These are phyloP conservation scores for Dascillus cervinus DNA, from an alignment of 2,888 invertebrate species.

Conservation along the genomic window DNA sequence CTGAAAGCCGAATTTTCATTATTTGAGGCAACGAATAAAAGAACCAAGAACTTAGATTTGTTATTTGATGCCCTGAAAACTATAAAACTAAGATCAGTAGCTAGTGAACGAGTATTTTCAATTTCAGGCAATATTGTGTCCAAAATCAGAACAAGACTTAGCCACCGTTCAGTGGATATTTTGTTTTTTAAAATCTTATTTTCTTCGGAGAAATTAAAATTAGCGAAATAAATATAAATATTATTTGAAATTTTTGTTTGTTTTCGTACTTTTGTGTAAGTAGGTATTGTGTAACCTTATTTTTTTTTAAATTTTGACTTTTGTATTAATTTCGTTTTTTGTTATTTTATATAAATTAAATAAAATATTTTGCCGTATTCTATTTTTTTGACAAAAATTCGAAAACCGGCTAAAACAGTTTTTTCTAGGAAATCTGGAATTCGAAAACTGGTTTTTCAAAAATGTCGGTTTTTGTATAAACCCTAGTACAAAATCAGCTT, in stretches of 20 bases:
- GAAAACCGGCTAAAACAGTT: constrained; percentile 6
- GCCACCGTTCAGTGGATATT: constrained; percentile 10
- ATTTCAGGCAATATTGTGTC: constrained; percentile 11
- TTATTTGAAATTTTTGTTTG: constrained; percentile 3
- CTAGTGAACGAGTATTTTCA: constrained; percentile 8
- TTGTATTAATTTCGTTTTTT: constrained; percentile 1
- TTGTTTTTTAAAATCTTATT: constrained; percentile 1
- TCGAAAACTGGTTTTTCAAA: constrained; percentile 1
- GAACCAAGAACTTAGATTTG: constrained; percentile 7
- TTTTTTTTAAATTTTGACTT: background rate
- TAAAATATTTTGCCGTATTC: constrained; percentile 6
- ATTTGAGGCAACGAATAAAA: constrained; percentile 12
- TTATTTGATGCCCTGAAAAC: constrained; percentile 9
- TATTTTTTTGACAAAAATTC: constrained; percentile 5
- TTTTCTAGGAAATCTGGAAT: constrained; percentile 4
- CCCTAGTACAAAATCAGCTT: background rate
- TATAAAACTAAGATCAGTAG: constrained; percentile 11
- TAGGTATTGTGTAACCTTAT: background rate
- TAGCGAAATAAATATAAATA: constrained; percentile 6
- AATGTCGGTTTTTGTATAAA: constrained; percentile 5
- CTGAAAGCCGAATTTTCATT: constrained; percentile 10
- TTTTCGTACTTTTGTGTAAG: background rate
- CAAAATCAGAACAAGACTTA: constrained; percentile 12
- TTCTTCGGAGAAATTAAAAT: constrained; percentile 1
- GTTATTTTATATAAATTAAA: constrained; percentile 6